Conservation (phyloP, 2,113 vertebrate genomes). For the Tyrannus savana region DNA sequence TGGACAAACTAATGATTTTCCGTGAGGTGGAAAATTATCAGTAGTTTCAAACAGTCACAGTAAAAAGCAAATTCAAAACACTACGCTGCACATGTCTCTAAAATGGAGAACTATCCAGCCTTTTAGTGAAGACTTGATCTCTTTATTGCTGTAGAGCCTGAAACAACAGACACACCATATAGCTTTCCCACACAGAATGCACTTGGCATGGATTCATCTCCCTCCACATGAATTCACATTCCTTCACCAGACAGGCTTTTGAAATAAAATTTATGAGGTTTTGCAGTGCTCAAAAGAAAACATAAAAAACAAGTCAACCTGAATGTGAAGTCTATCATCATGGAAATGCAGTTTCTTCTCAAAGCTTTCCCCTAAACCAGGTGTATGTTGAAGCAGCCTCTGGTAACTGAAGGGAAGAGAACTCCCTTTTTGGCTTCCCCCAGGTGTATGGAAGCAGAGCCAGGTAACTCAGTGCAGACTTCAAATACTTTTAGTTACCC, state of each 20-base stretch:
- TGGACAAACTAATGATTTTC: neutral
- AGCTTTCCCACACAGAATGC: conserved; percentile 9
- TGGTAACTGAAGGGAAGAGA: neutral
- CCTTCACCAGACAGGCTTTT: neutral
- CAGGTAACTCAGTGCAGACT: neutral
- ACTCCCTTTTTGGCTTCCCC: neutral
- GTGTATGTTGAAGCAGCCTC: neutral
- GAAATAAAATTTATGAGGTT: conserved; percentile 39
- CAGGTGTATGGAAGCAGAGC: neutral
- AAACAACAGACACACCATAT: neutral
- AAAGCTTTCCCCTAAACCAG: neutral
- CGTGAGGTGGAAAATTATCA: neutral
- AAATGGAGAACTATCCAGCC: neutral
- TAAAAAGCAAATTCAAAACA: neutral
- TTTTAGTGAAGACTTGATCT: neutral
- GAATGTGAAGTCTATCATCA: neutral
- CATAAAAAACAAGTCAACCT: neutral
- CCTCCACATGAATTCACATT: conserved; percentile 18
- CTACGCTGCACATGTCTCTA: neutral
- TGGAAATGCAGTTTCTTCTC: neutral
- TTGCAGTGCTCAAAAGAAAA: neutral
- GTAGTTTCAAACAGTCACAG: neutral
- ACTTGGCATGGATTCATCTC: neutral
- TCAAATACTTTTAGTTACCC: neutral
- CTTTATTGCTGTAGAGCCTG: neutral